Evolutionary conservation across 1,140 invertebrate genomes (phyloP), one percentile per base, ranked within the genome.

Genomic region (Neodiprion pinetum): DNA sequence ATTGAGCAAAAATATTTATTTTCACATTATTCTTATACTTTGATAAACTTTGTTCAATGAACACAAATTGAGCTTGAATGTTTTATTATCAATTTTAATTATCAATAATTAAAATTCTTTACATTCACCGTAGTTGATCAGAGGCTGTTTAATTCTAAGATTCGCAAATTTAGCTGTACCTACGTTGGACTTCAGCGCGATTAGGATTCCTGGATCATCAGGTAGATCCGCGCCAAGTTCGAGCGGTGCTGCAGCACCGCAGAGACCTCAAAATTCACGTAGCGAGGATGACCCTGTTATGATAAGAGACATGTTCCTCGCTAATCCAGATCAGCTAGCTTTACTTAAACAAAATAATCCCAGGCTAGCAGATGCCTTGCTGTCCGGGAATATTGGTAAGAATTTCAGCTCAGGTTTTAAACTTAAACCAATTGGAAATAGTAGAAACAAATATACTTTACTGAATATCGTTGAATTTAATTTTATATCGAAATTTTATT

Each of bases 281-380:
- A 89, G 88, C 8, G 92, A 95, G 80, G 95, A 98, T 85, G 96
- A 98, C 88, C 97, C 97, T 21, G 93, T 93, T n/a, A 91, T 94
- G 77, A 94, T 99, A 67, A 89, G 95, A 77, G 94, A 98, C 79
- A 95, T 98, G 93, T 94, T 99, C 75, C 85, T 98, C 28, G 93
- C 93, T n/a, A 96, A 97, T 89, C 97, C 97, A 0, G 95, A 98
- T 85, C 96, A 98, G 82, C 82, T 98, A 75, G 94, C 97, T 1
- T 82, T 98, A 50, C 89, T 99, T 0, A 96, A 97, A 85, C 96
- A 98, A 84, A 97, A 98, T 80, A 99, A 99, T 91, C 95, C 97
- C 11, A 90, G 93, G 78, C 86, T 99, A 61, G 97, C 97, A 17
- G 97, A 98, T 86, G 97, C 98, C 21, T 86, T 98, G 7, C 89